phyloP scores from a whole-genome alignment of 2,797 vertebrate species.

The Thalassophryne amazonica region DNA sequence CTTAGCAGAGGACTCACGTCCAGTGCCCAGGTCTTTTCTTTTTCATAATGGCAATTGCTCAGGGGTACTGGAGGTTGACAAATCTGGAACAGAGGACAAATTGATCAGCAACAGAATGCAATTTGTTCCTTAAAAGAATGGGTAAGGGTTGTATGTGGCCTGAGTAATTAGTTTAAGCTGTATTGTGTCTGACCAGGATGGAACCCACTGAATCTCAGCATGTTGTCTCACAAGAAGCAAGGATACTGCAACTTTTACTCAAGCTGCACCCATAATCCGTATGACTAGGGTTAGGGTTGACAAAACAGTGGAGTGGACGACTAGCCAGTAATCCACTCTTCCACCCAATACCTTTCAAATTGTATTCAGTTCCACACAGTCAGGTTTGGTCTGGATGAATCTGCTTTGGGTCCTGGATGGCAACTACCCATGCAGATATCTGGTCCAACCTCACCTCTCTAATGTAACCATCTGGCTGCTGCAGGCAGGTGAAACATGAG shows the following conservation, averaged over 20 bases:
- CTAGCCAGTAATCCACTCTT: no score
- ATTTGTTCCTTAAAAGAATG: slow-evolving; percentile 64
- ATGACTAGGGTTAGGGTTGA: no score
- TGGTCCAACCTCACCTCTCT: no score
- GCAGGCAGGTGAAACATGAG: no score
- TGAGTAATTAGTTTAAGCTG: slow-evolving; percentile 69
- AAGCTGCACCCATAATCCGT: no score
- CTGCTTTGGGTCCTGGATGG: no score
- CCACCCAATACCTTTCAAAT: no score
- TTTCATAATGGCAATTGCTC: slow-evolving; percentile 56
- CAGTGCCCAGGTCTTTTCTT: slow-evolving; percentile 32
- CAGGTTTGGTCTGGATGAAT: no score
- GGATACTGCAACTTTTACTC: slow-evolving; percentile 22
- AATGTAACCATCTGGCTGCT: no score
- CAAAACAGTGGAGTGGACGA: no score
- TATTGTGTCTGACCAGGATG: slow-evolving; percentile 42
- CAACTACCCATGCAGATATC: no score
- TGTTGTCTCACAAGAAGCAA: slow-evolving; percentile 45
- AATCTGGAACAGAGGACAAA: slow-evolving; percentile 69
- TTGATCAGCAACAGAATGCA: slow-evolving; percentile 65
- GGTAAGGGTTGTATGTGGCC: slow-evolving; percentile 42
- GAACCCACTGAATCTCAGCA: slow-evolving; percentile 27
- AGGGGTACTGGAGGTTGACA: slow-evolving; percentile 63
- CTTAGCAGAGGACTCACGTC: slow-evolving; percentile 59
- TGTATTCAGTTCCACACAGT: no score